A percentile compares a stretch with the other conserved stretches of the same genome.
phyloP scores from a whole-genome alignment of 1,140 invertebrate species.

The Sminthurinus signatus region DNA sequence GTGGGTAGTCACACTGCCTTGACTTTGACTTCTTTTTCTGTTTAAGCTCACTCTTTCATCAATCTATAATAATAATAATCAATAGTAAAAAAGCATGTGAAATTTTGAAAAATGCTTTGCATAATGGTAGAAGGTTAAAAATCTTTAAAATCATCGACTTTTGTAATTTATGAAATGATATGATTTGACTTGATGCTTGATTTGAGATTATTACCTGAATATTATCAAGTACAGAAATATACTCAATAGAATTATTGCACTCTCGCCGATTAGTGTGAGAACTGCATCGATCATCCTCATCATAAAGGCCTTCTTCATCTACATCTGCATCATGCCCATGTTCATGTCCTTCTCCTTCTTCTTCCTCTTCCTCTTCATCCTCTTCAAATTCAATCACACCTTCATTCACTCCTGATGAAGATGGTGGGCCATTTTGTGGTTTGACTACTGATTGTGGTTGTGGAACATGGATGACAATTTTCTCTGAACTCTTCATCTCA shows the following conservation, averaged over 20 bases:
- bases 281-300: background rate
- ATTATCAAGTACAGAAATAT: slow-evolving; percentile 37
- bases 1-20: too few relatives aligned
- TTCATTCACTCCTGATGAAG: slow-evolving; percentile 10
- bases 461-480: slow-evolving; percentile 18
- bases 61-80: too few relatives aligned
- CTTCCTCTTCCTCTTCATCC: slow-evolving; percentile 22
- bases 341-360: slow-evolving; percentile 24
- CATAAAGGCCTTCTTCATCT: too few relatives aligned
- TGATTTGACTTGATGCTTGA: too few relatives aligned
- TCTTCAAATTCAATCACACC: slow-evolving; percentile 40
- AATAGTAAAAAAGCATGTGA: too few relatives aligned
- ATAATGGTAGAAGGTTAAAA: too few relatives aligned
- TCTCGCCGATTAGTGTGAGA: slow-evolving; percentile 4
- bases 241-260: slow-evolving; percentile 38
- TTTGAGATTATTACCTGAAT: slow-evolving; percentile 36
- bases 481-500: too few relatives aligned
- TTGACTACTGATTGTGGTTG: background rate
- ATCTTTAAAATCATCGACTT: too few relatives aligned
- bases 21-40: too few relatives aligned
- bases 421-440: background rate
- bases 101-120: too few relatives aligned
- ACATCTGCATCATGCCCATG: slow-evolving; percentile 5
- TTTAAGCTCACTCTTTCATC: too few relatives aligned
- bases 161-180: too few relatives aligned